phyloP scores from a whole-genome alignment of 2,113 vertebrate species.

The Thymallus thymallus region DNA sequence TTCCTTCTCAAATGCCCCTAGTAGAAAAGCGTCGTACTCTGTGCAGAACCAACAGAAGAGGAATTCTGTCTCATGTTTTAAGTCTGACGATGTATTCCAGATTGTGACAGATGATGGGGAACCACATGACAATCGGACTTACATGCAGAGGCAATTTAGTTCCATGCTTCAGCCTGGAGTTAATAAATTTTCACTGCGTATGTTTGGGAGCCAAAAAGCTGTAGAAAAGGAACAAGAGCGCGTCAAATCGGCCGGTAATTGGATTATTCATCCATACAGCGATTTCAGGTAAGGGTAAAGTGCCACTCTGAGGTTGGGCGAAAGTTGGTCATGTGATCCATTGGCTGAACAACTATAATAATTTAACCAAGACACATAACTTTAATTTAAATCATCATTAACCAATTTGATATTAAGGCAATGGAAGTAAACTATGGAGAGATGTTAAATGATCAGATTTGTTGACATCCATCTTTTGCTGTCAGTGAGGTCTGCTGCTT shows the following conservation, averaged over 20 bases:
- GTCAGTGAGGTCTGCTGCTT: no score
- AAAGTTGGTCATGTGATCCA: background rate
- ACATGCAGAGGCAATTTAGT: slow-evolving; percentile 95
- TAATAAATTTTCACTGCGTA: slow-evolving; percentile 98
- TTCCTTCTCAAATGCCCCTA: slow-evolving; percentile 76
- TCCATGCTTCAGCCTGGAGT: slow-evolving; percentile 95
- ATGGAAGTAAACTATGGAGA: no score
- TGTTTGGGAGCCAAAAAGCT: slow-evolving; percentile 98
- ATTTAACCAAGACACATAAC: background rate
- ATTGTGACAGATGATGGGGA: slow-evolving; percentile 80
- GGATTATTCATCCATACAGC: slow-evolving; percentile 97
- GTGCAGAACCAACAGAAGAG: slow-evolving; percentile 53
- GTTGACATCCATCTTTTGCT: no score
- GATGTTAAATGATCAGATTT: no score
- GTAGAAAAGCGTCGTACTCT: slow-evolving; percentile 61
- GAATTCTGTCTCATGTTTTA: slow-evolving; percentile 67
- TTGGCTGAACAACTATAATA: background rate
- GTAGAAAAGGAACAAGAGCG: slow-evolving; percentile 93
- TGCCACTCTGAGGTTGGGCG: background rate
- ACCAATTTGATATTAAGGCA: background rate
- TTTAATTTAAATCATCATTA: background rate
- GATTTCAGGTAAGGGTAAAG: slow-evolving; percentile 84
- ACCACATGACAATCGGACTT: slow-evolving; percentile 80
- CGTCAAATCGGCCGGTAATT: slow-evolving; percentile 94
- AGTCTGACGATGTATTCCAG: slow-evolving; percentile 74